Percentiles rank a stretch among this genome's conserved stretches.
Conservation (phyloP, 2,888 invertebrate genomes). For the Conops quadrifasciatus region DNA sequence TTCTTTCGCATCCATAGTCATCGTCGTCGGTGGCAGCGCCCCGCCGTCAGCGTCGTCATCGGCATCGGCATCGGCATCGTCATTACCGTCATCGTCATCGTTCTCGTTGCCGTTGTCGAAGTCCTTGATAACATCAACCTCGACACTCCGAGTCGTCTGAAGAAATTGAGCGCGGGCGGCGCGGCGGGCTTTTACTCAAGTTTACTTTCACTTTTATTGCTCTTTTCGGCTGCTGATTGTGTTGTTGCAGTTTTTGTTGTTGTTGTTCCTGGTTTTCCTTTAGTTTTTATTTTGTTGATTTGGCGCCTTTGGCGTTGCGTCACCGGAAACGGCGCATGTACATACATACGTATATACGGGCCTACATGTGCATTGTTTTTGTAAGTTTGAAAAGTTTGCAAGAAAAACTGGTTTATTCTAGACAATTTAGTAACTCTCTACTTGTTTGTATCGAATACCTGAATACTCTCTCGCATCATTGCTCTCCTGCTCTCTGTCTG, state of each 20-base stretch:
- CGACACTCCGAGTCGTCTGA: conserved; percentile 4
- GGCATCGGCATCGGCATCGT: not conserved
- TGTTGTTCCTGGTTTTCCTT: no score
- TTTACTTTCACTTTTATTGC: conserved; percentile 43
- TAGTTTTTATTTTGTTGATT: no score
- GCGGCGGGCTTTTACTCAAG: no score
- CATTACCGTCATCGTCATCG: conserved; percentile 2
- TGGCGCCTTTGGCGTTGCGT: no score
- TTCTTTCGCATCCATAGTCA: conserved; percentile 17
- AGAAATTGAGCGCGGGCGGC: no score
- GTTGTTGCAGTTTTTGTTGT: not conserved
- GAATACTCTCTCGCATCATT: conserved; percentile 17
- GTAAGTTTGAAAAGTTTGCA: conserved; percentile 4
- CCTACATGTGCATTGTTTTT: not conserved
- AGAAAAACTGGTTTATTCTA: conserved; percentile 15
- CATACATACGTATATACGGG: no score
- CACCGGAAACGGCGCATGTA: no score
- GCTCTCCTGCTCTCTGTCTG: conserved; percentile 34
- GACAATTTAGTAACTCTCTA: conserved; percentile 3
- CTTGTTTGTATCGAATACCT: conserved; percentile 36
- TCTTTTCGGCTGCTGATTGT: conserved; percentile 4
- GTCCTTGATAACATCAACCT: conserved; percentile 37
- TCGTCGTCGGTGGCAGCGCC: no score
- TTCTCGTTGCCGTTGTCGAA: not conserved
- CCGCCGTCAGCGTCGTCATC: not conserved